Evolutionary conservation across 2,888 invertebrate genomes (phyloP), one percentile per base, ranked within the genome.

Genomic region (Amphipoea oculea): DNA sequence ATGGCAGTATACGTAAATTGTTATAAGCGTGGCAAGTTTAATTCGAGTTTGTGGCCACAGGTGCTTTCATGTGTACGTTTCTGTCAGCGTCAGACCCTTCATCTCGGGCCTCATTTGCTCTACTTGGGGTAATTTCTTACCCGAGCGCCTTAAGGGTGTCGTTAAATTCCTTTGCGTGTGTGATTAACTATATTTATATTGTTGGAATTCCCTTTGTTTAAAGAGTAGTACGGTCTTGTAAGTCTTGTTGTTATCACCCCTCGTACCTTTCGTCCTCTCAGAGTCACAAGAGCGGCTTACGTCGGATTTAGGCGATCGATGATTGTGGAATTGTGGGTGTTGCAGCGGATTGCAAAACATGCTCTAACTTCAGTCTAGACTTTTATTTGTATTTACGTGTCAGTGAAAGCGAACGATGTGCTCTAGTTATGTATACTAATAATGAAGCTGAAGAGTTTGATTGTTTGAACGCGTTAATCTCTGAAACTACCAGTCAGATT

Each of bases 261-360:
- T 90, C 87, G 77, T 84, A 87, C 86, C 89, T 90, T 90, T 83
- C 89, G 88, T 88, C 89, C 88, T 91, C 88, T 89, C 88, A 90
- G 90, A 91, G 91, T 92, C 92, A 93, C 92, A 91, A 93, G 92
- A 92, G 92, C 91, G 90, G 91, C 93, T 93, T 94, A 94, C 92
- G 94, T 92, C 92, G 92, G 94, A 93, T 95, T 95, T 94, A 92
- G 91, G 91, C 90, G 94, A 94, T 93, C 95, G 94, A 95, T 95
- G 93, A 92, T 92, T 92, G 91, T 87, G 89, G 89, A 91, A 92
- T 87, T 89, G 88, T 88, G 88, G 82, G 86, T 90, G 89, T 90
- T 92, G 91, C 89, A 87, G 73, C 83, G 86, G 86, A 89, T 90
- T 89, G 82, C 81, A 88, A 85, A 77, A 76, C 76, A 75, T 62